A percentile compares a stretch with the other conserved stretches of the same genome.
Conservation (phyloP, 2,888 invertebrate genomes). For the Auanema freiburgensis region DNA sequence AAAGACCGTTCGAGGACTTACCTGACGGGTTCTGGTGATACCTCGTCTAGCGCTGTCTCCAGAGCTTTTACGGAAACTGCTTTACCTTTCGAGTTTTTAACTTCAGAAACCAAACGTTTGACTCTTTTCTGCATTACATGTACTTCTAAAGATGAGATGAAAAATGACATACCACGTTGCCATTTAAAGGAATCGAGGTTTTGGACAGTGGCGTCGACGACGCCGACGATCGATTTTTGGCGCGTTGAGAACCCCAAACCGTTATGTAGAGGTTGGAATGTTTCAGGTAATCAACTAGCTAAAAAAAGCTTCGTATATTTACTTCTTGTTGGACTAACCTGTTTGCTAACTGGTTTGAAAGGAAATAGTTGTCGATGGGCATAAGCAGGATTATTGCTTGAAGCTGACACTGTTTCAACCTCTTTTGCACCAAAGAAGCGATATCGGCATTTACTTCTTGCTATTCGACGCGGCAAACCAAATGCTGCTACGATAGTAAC, state of each 20-base stretch:
- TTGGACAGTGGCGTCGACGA: constrained; percentile 1
- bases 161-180: background rate
- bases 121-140: constrained; percentile 35
- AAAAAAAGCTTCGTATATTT: constrained; percentile 19
- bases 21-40: no score
- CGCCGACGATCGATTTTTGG: background rate
- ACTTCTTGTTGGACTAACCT: constrained; percentile 55
- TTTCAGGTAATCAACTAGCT: constrained; percentile 68
- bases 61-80: constrained; percentile 38
- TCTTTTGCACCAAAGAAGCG: constrained; percentile 68
- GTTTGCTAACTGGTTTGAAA: constrained; percentile 67
- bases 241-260: constrained; percentile 68
- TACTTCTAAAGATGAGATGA: background rate
- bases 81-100: constrained; percentile 32
- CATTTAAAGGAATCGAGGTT: background rate
- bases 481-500: constrained; percentile 68
- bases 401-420: constrained; percentile 58
- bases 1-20: no score
- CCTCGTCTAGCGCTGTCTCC: constrained; percentile 29
- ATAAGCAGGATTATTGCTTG: constrained; percentile 68
- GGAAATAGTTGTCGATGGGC: constrained; percentile 67
- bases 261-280: constrained; percentile 67
- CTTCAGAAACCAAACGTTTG: constrained; percentile 32
- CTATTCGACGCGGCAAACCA: constrained; percentile 68
- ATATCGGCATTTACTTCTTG: constrained; percentile 67